phyloP scores from a whole-genome alignment of 2,113 vertebrate species.

The Zapus hudsonius region DNA sequence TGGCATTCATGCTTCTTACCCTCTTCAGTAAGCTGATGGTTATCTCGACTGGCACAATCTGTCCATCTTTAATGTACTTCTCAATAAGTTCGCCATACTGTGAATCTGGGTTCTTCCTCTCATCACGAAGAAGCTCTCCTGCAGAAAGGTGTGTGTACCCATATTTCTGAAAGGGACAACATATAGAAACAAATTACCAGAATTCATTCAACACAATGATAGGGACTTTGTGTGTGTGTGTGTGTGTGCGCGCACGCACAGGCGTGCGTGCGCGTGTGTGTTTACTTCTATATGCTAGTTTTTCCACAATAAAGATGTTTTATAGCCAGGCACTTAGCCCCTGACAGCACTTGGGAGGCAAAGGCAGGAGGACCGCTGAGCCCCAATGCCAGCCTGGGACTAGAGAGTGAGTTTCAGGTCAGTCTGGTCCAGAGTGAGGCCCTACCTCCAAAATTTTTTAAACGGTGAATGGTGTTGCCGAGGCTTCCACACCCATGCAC shows the following conservation, averaged over 20 bases:
- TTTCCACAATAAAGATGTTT: conserved; percentile 23
- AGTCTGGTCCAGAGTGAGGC: too few species aligned
- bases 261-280: too few species aligned
- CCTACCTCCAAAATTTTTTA: too few species aligned
- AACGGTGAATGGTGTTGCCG: too few species aligned
- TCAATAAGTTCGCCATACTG: conserved; percentile 95
- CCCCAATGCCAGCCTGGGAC: too few species aligned
- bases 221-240: too few species aligned
- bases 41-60: conserved; percentile 97
- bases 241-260: too few species aligned
- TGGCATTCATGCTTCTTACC: conserved; percentile 86
- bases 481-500: too few species aligned
- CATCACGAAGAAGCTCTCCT: conserved; percentile 95
- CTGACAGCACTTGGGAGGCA: too few species aligned
- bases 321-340: too few species aligned
- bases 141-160: conserved; percentile 97
- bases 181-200: conserved; percentile 30
- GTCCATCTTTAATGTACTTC: conserved; percentile 94
- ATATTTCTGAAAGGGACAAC: conserved; percentile 87
- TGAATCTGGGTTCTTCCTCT: conserved; percentile 92
- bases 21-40: conserved; percentile 95
- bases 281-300: conserved; percentile 46
- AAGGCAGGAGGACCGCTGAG: too few species aligned
- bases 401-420: too few species aligned
- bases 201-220: conserved; percentile 37